Evolutionary conservation across 2,888 invertebrate genomes (phyloP), one percentile per base, ranked within the genome.

Genomic region (Heliconius sara): DNA sequence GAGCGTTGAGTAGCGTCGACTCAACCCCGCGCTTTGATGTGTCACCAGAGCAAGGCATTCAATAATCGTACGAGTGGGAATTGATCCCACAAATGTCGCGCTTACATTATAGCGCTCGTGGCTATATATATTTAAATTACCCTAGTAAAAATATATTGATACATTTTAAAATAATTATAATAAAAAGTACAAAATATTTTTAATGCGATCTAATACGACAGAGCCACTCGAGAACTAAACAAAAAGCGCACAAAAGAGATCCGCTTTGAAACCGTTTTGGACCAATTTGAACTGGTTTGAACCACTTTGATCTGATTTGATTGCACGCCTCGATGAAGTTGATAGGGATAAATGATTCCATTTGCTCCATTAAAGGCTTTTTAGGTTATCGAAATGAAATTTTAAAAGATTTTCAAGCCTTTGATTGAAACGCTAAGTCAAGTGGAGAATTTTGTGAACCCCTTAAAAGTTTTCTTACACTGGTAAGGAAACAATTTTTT

Each of bases 291-390:
- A 74, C 73, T 74, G 84, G 84, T 84, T 75, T 84, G 83, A 85
- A 85, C 85, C 85, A 85, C 87, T 88, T 83, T 79, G 81, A 79
- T 80, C 80, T 82, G 78, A 83, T 83, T 84, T 76, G 82, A 83
- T 83, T 82, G 81, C 83, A 79, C 80, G 79, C 76, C 82, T 79
- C 82, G 81, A 79, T 82, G 81, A 80, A 81, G 76, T 75, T 77
- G 80, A 82, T 82, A 79, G 78, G 77, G 80, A 80, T 77, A 79
- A 82, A 80, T 82, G 80, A 80, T 80, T 76, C 79, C 75, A 79
- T 82, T 82, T 71, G 57, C 70, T 80, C 79, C 80, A 82, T 80
- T 82, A 82, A 82, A 78, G 65, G 80, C 82, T 79, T 82, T 75
- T 80, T 80, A 80, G 79, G 80, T 82, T 82, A 82, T 82, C 77